Evolutionary conservation across 1,140 invertebrate genomes (phyloP).

Genomic region (Drusus annulatus): DNA sequence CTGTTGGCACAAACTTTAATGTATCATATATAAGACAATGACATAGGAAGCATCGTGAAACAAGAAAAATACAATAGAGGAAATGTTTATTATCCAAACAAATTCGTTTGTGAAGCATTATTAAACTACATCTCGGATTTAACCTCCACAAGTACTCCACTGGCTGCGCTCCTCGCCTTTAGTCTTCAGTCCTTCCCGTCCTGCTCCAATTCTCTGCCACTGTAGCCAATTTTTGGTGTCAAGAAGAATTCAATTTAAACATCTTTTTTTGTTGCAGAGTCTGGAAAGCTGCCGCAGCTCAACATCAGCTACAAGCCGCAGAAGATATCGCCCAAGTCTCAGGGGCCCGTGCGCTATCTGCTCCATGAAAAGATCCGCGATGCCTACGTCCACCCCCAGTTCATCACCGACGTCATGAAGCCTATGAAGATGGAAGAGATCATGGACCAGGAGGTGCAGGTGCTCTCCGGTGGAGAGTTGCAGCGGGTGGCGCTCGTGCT

Average conservation of each 20-base stretch:
- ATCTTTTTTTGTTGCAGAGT: slow-evolving; percentile 61
- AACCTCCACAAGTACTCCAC: too few species aligned
- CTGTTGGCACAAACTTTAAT: too few species aligned
- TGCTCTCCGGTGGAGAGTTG: slow-evolving; percentile 99
- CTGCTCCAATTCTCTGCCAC: too few species aligned
- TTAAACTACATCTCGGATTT: too few species aligned
- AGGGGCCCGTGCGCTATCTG: slow-evolving; percentile 92
- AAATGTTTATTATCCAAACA: too few species aligned
- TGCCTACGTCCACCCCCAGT: slow-evolving; percentile 97
- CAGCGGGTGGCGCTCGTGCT: slow-evolving; percentile 97
- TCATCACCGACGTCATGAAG: slow-evolving; percentile 99
- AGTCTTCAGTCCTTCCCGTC: too few species aligned
- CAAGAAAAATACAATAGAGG: too few species aligned
- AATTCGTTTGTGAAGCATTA: too few species aligned
- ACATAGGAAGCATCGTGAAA: too few species aligned
- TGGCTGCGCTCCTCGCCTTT: too few species aligned
- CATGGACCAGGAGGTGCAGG: slow-evolving; percentile 99
- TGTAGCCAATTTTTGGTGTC: too few species aligned
- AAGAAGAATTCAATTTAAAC: background rate
- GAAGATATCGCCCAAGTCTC: slow-evolving; percentile 98
- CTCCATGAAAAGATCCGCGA: slow-evolving; percentile 97
- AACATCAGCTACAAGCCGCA: slow-evolving; percentile 99
- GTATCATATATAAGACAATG: too few species aligned
- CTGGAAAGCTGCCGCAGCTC: slow-evolving; percentile 88
- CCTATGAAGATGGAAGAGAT: slow-evolving; percentile 98